These are phyloP conservation scores for Limnephilus lunatus DNA, from an alignment of 2,888 invertebrate species.

Conservation along the genomic window DNA sequence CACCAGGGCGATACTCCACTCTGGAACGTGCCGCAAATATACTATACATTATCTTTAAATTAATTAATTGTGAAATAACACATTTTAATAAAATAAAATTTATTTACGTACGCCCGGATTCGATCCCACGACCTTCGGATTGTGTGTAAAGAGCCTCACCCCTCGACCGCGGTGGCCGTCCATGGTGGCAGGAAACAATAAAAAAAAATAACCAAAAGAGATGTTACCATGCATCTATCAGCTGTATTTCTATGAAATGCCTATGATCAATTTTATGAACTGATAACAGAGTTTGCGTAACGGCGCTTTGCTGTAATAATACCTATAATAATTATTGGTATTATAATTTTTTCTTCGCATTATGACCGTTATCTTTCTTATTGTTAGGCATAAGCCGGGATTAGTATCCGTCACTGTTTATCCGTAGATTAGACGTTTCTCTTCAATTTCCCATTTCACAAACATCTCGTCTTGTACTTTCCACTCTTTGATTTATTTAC, in stretches of 20 bases:
- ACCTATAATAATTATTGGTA: neutral
- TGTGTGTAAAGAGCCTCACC: too few species aligned
- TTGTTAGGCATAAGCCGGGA: neutral
- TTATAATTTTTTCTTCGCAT: neutral
- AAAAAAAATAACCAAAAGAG: too few species aligned
- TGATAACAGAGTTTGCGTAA: neutral
- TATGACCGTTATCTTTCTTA: neutral
- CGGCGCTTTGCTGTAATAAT: neutral
- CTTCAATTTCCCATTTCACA: neutral
- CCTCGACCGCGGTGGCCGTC: too few species aligned
- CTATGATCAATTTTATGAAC: neutral
- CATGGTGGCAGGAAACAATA: too few species aligned
- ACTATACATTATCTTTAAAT: too few species aligned
- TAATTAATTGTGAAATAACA: too few species aligned
- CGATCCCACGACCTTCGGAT: too few species aligned
- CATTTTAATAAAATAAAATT: too few species aligned
- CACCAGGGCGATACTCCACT: too few species aligned
- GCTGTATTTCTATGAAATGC: neutral
- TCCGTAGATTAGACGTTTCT: neutral
- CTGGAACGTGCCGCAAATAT: too few species aligned
- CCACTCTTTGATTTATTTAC: neutral
- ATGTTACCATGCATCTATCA: neutral
- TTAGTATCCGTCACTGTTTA: neutral
- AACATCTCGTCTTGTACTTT: neutral
- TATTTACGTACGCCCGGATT: too few species aligned